phyloP scores from a whole-genome alignment of 2,113 vertebrate genomes.

The Oxyruncus cristatus region DNA sequence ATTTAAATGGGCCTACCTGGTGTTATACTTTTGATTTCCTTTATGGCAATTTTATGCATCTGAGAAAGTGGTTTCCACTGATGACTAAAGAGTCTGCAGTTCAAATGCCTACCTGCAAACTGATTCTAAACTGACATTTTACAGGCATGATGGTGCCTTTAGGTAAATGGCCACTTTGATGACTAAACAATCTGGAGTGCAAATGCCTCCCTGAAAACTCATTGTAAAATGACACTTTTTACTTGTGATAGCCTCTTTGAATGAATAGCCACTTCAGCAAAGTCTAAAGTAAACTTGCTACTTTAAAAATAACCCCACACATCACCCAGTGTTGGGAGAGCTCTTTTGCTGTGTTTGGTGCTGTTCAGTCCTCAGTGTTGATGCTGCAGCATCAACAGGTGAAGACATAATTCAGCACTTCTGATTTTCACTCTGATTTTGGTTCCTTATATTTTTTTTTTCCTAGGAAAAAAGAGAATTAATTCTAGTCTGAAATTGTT shows the following conservation, averaged over 20 bases:
- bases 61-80: slow-evolving; percentile 3
- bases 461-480: neutral
- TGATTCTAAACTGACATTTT: neutral
- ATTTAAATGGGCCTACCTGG: neutral
- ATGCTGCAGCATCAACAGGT: neutral
- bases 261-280: slow-evolving; percentile 1
- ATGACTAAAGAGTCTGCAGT: slow-evolving; percentile 1
- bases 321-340: neutral
- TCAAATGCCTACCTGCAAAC: neutral
- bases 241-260: neutral
- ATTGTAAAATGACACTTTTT: neutral
- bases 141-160: neutral
- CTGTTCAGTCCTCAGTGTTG: neutral
- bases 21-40: neutral
- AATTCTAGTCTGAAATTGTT: neutral
- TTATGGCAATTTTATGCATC: neutral
- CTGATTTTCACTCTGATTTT: neutral
- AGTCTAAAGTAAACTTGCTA: neutral
- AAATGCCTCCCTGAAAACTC: neutral
- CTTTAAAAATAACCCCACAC: neutral
- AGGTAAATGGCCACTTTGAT: neutral
- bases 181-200: neutral
- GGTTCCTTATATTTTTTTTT: neutral
- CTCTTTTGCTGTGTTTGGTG: neutral
- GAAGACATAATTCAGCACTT: neutral